Base-by-base conservation (phyloP, 2,888 invertebrate species). In the Polyommatus iphigenia region DNA sequence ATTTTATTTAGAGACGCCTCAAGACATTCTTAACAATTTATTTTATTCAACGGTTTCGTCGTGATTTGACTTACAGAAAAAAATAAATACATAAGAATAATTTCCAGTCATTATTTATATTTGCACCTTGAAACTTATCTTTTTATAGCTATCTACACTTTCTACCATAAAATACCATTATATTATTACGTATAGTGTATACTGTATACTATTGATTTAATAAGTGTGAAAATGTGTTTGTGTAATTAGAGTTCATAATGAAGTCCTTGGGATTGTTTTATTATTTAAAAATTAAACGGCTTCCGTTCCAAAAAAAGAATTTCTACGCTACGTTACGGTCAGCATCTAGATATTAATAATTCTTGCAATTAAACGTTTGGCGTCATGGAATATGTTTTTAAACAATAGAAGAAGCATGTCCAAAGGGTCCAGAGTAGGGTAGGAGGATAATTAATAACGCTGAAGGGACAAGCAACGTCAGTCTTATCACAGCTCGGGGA, bases 361-460 rank as follows among this genome's bases (percentile, higher is more conserved):
- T 46, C 24, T 41, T 20, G 73, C 29, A 75, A 75, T 75, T 75
- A 75, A 29, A 75, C 29, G 75, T 54, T 54, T 50, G 50, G 24
- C 29, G 75, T 50, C 5, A 84, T 77, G 79, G 77, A 79, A 79
- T 77, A 85, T 83, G 84, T 84, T 71, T 77, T 71, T 50, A 71
- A 62, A 77, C 78, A 79, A 80, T 78, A 62, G 71, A 76, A 86
- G 85, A 86, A 84, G 84, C 79, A 76, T 83, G 82, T 29, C 41
- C 67, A 29, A 87, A 86, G 86, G 87, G 87, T 85, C 85, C 84
- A n/a, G 82, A 81, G 83, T 85, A 88, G 89, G 90, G 88, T 87
- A 86, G 84, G 83, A 29, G 78, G 83, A 90, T 91, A 90, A 91
- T 91, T 91, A 90, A 90, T 91, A 85, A 89, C 88, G 88, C 85